Base-by-base conservation (phyloP, 1,140 invertebrate species). In the Macrotrachela quadricornifera region DNA sequence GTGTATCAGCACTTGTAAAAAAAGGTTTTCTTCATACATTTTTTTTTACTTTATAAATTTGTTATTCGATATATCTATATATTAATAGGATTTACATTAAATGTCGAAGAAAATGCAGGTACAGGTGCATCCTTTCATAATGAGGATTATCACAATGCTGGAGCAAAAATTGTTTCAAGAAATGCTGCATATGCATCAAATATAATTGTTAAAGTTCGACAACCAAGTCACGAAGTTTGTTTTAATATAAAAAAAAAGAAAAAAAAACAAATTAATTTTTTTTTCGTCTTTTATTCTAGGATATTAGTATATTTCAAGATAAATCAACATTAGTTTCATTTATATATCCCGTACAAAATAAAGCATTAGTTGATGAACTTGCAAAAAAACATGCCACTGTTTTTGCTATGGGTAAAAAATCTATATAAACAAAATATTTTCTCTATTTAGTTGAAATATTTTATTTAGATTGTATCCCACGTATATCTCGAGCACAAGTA, bases 311-410 rank as follows among this genome's bases (percentile, higher is more conserved):
- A 41, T 46, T 50, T 9, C 16, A 16, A 45, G 17, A 50, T 39
- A 15, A 40, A 45, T 46, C 54, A 37, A 46, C 30, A 37, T 51
- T 88, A 4, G 78, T 86, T 61, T 85, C 82, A 47, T 85, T 87
- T 64, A 62, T 88, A 42, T 84, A 85, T 66, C 85, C 85, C 10
- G 81, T 77, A 6, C 80, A 83, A 67, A 87, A 87, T 69, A 75
- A 79, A 65, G 69, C 75, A 9, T 66, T 87, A n/a, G 69, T 88
- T 13, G 75, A 84, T 51, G 60, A 76, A 60, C 64, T 90, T 50
- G 75, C 76, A 10, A 68, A 75, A 49, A 79, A 76, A 60, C 76
- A 82, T 54, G 72, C 85, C 51, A 86, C 80, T 60, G 80, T 79
- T 44, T 86, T 87, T 73, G 84, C 69, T 8, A 73, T 75, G 72